These are phyloP conservation scores for Nasonia vitripennis DNA, from an alignment of 1,140 invertebrate species.

Conservation along the genomic window DNA sequence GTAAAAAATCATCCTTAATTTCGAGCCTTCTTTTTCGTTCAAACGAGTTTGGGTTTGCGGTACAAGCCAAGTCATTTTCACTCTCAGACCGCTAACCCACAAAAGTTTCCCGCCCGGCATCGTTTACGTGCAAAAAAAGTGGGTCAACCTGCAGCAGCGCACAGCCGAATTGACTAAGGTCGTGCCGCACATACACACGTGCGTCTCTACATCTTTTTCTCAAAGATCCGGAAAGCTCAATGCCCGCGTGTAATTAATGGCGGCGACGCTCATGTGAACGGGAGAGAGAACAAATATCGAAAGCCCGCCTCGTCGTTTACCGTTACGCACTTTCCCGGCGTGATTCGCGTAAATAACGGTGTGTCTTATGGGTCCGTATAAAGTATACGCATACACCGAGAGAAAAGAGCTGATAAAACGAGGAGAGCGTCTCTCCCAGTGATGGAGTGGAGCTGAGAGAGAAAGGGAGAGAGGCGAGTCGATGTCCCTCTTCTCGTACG, in stretches of 20 bases:
- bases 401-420: neutral
- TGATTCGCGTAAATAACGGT: conserved; percentile 38
- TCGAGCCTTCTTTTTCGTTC: neutral
- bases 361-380: neutral
- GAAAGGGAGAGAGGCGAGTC: neutral
- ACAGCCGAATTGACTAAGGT: neutral
- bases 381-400: neutral
- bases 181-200: neutral
- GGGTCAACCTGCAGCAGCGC: neutral
- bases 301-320: conserved; percentile 17
- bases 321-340: neutral
- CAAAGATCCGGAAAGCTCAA: neutral
- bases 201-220: neutral
- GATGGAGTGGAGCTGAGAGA: neutral
- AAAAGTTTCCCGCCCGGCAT: neutral
- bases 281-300: neutral
- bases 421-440: neutral
- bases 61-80: neutral
- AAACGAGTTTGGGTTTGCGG: neutral
- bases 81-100: neutral
- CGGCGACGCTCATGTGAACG: neutral
- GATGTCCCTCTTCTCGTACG: no score
- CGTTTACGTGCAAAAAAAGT: neutral
- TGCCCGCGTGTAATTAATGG: neutral
- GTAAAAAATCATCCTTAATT: neutral